Conservation (phyloP, 2,113 vertebrate genomes). For the Campylorhamphus procurvoides region DNA sequence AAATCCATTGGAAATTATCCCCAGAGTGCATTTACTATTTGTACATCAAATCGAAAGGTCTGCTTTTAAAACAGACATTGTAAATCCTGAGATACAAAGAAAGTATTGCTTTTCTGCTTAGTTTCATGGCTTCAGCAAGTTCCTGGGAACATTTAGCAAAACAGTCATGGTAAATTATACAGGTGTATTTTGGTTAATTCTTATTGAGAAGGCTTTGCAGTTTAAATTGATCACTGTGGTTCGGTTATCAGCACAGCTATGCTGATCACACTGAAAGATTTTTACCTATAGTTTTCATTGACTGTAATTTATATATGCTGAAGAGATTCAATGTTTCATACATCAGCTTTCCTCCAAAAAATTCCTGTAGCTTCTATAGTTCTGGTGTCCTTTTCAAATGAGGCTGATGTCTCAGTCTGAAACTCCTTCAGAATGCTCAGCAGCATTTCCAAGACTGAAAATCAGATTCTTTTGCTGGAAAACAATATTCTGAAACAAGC, state of each 20-base stretch:
- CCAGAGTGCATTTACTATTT: constrained; percentile 23
- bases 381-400: not conserved
- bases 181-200: not conserved
- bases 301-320: not conserved
- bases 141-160: not conserved
- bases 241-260: not conserved
- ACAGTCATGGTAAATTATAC: not conserved
- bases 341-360: not conserved
- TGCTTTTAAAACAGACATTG: constrained; percentile 3
- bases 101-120: not conserved
- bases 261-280: not conserved
- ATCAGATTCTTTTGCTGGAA: not conserved
- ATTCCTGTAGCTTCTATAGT: not conserved
- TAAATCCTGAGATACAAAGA: constrained; percentile 24
- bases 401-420: not conserved
- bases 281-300: not conserved
- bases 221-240: not conserved
- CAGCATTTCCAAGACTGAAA: not conserved
- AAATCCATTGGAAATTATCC: constrained; percentile 30
- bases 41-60: not conserved
- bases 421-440: not conserved
- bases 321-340: not conserved
- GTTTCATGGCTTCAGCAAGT: not conserved
- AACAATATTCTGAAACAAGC: not conserved
- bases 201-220: not conserved